Base-by-base conservation (phyloP, 2,797 vertebrate genomes). In the Streptopelia turtur region DNA sequence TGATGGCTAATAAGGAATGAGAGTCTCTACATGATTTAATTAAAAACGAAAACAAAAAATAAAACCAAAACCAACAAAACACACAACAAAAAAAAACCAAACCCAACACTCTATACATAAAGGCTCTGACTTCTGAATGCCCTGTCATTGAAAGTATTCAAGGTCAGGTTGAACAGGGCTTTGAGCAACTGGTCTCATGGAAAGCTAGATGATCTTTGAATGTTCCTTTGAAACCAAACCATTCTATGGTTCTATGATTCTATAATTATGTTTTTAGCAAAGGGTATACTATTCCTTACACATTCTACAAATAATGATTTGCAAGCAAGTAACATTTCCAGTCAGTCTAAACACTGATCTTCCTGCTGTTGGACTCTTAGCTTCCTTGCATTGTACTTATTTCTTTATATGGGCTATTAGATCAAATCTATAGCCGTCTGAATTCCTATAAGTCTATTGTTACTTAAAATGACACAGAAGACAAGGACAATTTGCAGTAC, bases 381-480 rank as follows among this genome's bases (percentile, higher is more conserved):
- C 6, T 72, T 90, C 50, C 15, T 77, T 47, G 47, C 61, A 50
- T 35, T 47, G 5, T 47, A 53, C 47, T 88, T n/a, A 81, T 88
- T 90, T 75, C 33, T 66, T 92, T 55, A 27, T 70, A 53, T 33
- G 59, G 43, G 50, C 24, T 69, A 39, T 16, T 79, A 56, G 96
- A 96, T 41, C 10, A 37, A 77, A 47, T 81, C n/a, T 53, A 37
- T 35, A 75, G 9, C 24, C 89, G 16, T 60, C 75, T 71, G 24
- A 77, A 89, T 64, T 80, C 49, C 65, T 88, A 93, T 83, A 96
- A 79, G 3, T 52, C 27, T 63, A 6, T 7, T 37, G 6, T 55
- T 86, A 60, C 47, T 79, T 60, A 83, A 95, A 93, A 15, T 61
- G 27, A 93, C 41, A 90, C 14, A 47, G 22, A 92, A 90, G 83